Base-by-base conservation (phyloP, 2,888 invertebrate genomes). In the Lasioglossum malachurum region DNA sequence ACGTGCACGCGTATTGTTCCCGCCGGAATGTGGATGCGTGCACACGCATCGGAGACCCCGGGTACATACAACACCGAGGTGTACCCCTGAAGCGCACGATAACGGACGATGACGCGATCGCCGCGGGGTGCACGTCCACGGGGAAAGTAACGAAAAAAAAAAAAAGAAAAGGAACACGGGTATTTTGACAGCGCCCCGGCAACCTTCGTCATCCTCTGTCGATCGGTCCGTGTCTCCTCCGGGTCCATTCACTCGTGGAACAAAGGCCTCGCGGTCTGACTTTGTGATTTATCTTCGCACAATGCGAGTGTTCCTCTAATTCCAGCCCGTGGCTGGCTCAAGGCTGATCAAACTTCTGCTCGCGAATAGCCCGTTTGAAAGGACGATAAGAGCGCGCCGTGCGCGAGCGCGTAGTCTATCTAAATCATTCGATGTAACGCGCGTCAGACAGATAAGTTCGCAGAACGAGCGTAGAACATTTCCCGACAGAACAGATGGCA, bases 121-220 rank as follows among this genome's bases (percentile, higher is more conserved):
- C 94, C 84, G 87, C 93, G 86, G 93, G 94, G 90, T 83, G 90
- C 89, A 80, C 86, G 64, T 64, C n/a, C 64, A 64, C 64, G 16
- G 3, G 31, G 19, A 64, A 64, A 64, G 8, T 31, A 83, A 73
- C 84, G 92, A 89, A 49, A 38, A 69, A 38, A 46, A 67, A 27
- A 27, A n/a, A n/a, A n/a, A n/a, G n/a, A n/a, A 46, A 67, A 27
- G 87, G 83, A 92, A 89, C 87, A 82, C 91, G 88, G 84, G 91
- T 94, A 93, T 94, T 94, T 94, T 94, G 94, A 94, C 94, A 94
- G 91, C 82, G 84, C 90, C 60, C 69, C 89, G 76, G 91, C 88
- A 92, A 92, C 91, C 93, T 92, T 93, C 93, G 92, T 93, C 93
- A 93, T 93, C 88, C 84, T 78, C 78, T 80, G 87, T 88, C 91